Evolutionary conservation across 2,797 vertebrate species (phyloP).

Genomic region (Sebastes vulpes): DNA sequence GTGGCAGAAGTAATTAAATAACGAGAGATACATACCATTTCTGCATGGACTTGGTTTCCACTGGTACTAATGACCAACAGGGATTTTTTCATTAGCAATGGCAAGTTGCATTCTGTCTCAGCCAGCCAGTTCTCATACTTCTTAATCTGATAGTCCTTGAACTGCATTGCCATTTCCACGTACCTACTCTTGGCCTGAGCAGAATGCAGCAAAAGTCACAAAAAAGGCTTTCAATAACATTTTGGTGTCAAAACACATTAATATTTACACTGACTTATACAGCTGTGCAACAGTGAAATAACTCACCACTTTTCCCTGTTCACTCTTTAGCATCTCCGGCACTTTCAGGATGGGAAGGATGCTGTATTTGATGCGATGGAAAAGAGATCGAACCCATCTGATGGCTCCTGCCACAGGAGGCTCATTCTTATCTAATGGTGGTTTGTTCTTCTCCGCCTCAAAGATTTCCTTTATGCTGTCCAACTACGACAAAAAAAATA

Average conservation of each 20-base stretch:
- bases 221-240: not conserved
- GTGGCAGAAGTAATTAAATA: not conserved
- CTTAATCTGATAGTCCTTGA: slow-evolving; percentile 87
- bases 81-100: slow-evolving; percentile 85
- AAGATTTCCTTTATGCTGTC: slow-evolving; percentile 87
- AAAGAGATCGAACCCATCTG: slow-evolving; percentile 89
- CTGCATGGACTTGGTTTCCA: slow-evolving; percentile 25
- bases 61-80: slow-evolving; percentile 78
- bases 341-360: slow-evolving; percentile 89
- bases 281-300: not conserved
- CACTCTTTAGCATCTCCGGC: slow-evolving; percentile 84
- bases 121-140: slow-evolving; percentile 87
- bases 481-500: slow-evolving; percentile 81
- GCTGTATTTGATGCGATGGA: slow-evolving; percentile 86
- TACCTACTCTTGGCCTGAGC: slow-evolving; percentile 89
- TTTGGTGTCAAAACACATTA: not conserved
- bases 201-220: slow-evolving; percentile 21
- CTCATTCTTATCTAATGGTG: slow-evolving; percentile 88
- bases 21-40: slow-evolving; percentile 62
- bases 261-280: not conserved
- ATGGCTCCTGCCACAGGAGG: slow-evolving; percentile 92
- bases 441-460: slow-evolving; percentile 83
- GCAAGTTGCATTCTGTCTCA: slow-evolving; percentile 78
- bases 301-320: slow-evolving; percentile 85
- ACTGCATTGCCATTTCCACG: slow-evolving; percentile 79